Conservation (phyloP, 2,888 invertebrate species). For the Hemistola chrysoprasaria region DNA sequence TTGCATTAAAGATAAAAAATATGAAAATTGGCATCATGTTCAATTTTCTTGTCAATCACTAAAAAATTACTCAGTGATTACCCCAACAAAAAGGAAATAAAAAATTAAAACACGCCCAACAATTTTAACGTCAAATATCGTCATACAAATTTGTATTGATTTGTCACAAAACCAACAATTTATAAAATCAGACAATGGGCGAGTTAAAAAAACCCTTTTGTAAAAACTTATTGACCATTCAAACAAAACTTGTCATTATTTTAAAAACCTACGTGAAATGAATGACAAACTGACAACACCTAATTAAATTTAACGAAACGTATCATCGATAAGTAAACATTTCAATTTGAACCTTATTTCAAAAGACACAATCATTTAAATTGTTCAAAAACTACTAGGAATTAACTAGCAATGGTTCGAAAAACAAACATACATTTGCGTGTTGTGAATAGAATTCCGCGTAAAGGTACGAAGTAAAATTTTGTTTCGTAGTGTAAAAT, state of each 20-base stretch:
- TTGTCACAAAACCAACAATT: slow-evolving; percentile 33
- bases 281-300: slow-evolving; percentile 48
- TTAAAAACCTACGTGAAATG: slow-evolving; percentile 42
- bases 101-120: slow-evolving; percentile 7
- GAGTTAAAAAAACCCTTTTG: slow-evolving; percentile 30
- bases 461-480: background rate
- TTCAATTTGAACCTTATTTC: slow-evolving; percentile 20
- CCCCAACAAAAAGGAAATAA: slow-evolving; percentile 20
- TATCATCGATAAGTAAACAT: slow-evolving; percentile 35
- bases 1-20: background rate
- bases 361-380: slow-evolving; percentile 4
- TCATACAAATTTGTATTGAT: slow-evolving; percentile 17
- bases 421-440: slow-evolving; percentile 19
- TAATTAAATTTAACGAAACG: slow-evolving; percentile 57
- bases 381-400: background rate
- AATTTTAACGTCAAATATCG: slow-evolving; percentile 31
- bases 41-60: slow-evolving; percentile 25
- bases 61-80: slow-evolving; percentile 15
- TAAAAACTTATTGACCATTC: slow-evolving; percentile 39
- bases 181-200: slow-evolving; percentile 24
- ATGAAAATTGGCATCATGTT: slow-evolving; percentile 13
- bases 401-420: slow-evolving; percentile 1
- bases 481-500: slow-evolving; percentile 6
- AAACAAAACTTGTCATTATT: slow-evolving; percentile 51
- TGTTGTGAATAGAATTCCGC: background rate